Percentiles rank a stretch among this genome's conserved stretches.
These are phyloP conservation scores for Ciona savignyi DNA, from an alignment of 23 tunicate species.

Conservation along the genomic window DNA sequence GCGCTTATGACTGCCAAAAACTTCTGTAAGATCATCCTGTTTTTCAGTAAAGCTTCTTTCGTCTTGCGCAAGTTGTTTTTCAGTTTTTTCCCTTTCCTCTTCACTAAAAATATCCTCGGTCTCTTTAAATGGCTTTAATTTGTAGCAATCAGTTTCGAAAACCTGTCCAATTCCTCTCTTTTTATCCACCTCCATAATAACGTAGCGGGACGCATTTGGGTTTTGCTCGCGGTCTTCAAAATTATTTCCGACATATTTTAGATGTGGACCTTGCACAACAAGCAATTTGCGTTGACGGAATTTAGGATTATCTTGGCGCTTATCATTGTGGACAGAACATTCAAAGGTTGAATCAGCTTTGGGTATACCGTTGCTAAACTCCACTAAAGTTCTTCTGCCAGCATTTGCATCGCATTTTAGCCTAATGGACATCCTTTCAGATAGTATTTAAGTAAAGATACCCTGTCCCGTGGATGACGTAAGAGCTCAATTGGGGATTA, in stretches of 20 bases:
- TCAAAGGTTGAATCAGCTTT: not conserved
- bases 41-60: conserved; percentile 15
- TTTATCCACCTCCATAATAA: conserved; percentile 20
- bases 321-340: conserved; percentile 9
- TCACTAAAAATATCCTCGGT: not conserved
- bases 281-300: conserved; percentile 12
- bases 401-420: conserved; percentile 19
- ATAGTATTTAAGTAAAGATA: not conserved
- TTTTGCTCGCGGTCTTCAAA: not conserved
- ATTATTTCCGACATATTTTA: conserved; percentile 37
- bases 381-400: conserved; percentile 12
- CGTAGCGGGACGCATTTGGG: conserved; percentile 33
- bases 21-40: conserved; percentile 10
- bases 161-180: conserved; percentile 22
- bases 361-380: conserved; percentile 29
- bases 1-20: conserved; percentile 14
- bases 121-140: conserved; percentile 8
- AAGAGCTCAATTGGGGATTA: too few species aligned
- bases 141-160: conserved; percentile 24
- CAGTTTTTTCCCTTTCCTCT: not conserved
- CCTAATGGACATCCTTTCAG: not conserved
- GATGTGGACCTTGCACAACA: conserved; percentile 15
- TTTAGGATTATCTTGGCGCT: conserved; percentile 10
- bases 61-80: not conserved
- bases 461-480: too few species aligned